Base-by-base conservation (phyloP, 1,140 invertebrate genomes). In the Frieseomelitta varia region DNA sequence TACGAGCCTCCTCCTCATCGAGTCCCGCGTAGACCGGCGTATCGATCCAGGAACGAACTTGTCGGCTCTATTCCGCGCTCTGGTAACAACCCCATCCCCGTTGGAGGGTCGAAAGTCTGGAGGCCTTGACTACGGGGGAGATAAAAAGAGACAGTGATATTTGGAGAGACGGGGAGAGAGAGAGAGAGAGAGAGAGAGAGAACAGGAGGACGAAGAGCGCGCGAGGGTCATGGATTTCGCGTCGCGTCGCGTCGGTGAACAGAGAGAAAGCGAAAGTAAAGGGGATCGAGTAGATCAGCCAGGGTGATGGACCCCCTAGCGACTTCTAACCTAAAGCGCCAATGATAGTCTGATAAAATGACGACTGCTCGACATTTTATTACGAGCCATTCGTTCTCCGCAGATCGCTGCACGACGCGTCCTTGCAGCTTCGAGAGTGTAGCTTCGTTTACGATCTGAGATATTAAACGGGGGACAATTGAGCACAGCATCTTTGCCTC, bases 51-150 rank as follows among this genome's bases (percentile, higher is more conserved):
- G 30, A 39, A 82, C 65, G 39, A 72, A 51, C 30, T 39, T 71
- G 73, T 78, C 74, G 34, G 87, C 51, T 79, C 61, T 65, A 77
- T 65, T 74, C 72, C 56, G 51, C 67, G 58, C 51, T 47, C 34
- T 15, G 39, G 24, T 47, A 77, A 67, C 65, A 88, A 88, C 81
- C 73, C 81, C 87, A 81, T 88, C 61, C 55, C 77, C 34, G 17
- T 30, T 34, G 63, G 68, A 71, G 67, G 81, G 65, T 87, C 81
- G 81, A 87, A 87, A 87, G 81, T 85, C 67, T 85, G 61, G n/a
- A 79, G 81, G 75, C 81, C 87, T 88, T 88, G 81, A 78, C 76
- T 56, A 21, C 39, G 73, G 56, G 51, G 56, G 71, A 85, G 68
- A 55, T 4, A 12, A 2, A 55, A 56, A 68, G 19, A 3, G 55